Conservation (phyloP, 2,888 invertebrate genomes). For the Lymantria dispar region DNA sequence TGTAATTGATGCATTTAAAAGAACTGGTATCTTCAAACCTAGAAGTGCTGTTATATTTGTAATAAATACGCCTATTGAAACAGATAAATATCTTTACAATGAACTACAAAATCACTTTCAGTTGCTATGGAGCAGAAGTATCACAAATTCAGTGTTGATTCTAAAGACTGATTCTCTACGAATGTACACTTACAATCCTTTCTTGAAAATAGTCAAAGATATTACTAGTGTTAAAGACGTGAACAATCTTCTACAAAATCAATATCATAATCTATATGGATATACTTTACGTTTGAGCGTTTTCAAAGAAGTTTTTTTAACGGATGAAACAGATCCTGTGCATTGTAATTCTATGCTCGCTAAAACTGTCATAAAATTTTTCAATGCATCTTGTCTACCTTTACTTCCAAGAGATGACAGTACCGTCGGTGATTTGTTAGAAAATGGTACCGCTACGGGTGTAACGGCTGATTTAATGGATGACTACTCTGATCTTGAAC, state of each 20-base stretch:
- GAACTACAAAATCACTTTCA: constrained; percentile 71
- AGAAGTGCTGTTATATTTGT: constrained; percentile 69
- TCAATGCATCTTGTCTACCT: constrained; percentile 68
- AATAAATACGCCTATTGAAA: constrained; percentile 50
- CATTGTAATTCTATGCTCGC: constrained; percentile 57
- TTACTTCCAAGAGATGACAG: constrained; percentile 63
- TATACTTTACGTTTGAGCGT: constrained; percentile 58
- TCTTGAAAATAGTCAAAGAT: constrained; percentile 61
- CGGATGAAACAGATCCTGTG: constrained; percentile 52
- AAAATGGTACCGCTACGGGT: constrained; percentile 72
- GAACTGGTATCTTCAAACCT: constrained; percentile 70
- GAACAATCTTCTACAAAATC: constrained; percentile 39
- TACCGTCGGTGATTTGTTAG: constrained; percentile 66
- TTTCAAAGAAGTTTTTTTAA: constrained; percentile 57
- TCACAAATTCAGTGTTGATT: constrained; percentile 75
- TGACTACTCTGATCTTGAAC: constrained; percentile 78
- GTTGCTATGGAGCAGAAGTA: constrained; percentile 74
- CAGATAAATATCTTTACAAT: constrained; percentile 60
- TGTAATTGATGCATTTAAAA: constrained; percentile 54
- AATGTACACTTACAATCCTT: constrained; percentile 79
- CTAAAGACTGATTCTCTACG: constrained; percentile 55
- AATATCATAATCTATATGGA: constrained; percentile 62
- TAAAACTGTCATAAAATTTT: constrained; percentile 48
- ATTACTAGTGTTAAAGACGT: constrained; percentile 63
- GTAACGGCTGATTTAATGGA: constrained; percentile 68